Percentiles rank a stretch among this genome's conserved stretches.
Evolutionary conservation across 2,113 vertebrate genomes (phyloP).

Genomic region (Heliornis fulica): DNA sequence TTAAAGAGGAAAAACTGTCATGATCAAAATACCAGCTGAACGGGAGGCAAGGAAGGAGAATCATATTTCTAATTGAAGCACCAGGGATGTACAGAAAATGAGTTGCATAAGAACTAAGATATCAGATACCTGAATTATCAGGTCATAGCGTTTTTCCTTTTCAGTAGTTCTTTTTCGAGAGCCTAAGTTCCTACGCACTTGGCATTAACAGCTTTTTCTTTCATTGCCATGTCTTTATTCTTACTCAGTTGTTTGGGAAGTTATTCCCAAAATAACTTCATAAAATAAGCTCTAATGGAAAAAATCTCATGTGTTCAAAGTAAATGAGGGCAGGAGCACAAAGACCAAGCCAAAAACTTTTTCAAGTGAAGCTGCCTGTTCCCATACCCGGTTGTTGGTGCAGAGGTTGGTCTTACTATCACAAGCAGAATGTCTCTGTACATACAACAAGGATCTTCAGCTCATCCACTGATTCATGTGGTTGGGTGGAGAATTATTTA

Average conservation of each 20-base stretch:
- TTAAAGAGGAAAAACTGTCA: background rate
- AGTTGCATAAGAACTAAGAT: background rate
- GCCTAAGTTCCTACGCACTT: background rate
- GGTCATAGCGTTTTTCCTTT: background rate
- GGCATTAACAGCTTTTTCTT: background rate
- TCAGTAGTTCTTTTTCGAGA: background rate
- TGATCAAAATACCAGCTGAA: conserved; percentile 32
- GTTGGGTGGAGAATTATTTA: background rate
- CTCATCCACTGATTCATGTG: background rate
- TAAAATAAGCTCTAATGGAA: background rate
- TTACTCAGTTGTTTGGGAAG: background rate
- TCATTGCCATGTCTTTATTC: background rate
- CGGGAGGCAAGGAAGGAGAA: background rate
- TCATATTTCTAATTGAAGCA: conserved; percentile 41
- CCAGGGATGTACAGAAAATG: background rate
- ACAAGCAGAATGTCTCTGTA: background rate
- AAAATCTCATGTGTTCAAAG: background rate
- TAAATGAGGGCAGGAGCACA: background rate
- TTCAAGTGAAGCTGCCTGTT: background rate
- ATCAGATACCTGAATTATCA: background rate
- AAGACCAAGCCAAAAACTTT: background rate
- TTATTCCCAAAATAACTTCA: background rate
- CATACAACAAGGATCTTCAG: background rate
- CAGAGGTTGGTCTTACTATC: background rate
- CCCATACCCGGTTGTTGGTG: background rate